Evolutionary conservation across 2,888 invertebrate genomes (phyloP), one percentile per base, ranked within the genome.

Genomic region (Lacanobia oleracea): DNA sequence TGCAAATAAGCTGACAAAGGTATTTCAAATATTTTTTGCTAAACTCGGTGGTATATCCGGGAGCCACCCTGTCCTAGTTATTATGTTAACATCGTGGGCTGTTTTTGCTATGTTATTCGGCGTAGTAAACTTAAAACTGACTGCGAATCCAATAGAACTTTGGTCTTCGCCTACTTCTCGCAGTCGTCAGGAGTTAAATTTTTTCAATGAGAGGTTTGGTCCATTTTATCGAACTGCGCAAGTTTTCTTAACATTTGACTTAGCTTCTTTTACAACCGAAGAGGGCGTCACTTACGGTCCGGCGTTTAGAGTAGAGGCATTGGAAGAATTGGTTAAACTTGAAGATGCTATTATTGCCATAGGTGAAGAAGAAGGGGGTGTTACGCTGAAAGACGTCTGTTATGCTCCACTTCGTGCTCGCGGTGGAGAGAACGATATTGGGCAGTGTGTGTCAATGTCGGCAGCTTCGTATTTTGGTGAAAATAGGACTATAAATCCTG

Each of bases 221-320:
- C 99, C 99, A 0, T 99, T 99, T 93, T 99, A 98, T 91, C 96
- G 99, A 67, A 98, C 98, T 3, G 97, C 99, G 88, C 99, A 99
- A 94, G 94, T 99, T 67, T 99, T 98, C 86, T 96, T 99, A 48
- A 98, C 97, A 88, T 94, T 98, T 0, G 96, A 96, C 2, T 92
- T 97, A 51, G 93, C 95, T 0, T 78, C 92, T 9, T 93, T 96
- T 80, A 84, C 8, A 87, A 74, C 75, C 86, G 33, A 91, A 94
- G 14, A 96, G 96, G 72, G 51, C 23, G 83, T 94, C 0, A 95
- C 96, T 7, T 98, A 98, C 89, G 98, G 99, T 0, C 98, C 99
- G 0, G 98, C 98, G 0, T 99, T 98, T 91, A 97, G 98, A 86
- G 90, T 97, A 75, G 97, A 97, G 60, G 99, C 99, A 85, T 90